phyloP scores from a whole-genome alignment of 2,888 invertebrate species.

The Caenorhabditis sp. region DNA sequence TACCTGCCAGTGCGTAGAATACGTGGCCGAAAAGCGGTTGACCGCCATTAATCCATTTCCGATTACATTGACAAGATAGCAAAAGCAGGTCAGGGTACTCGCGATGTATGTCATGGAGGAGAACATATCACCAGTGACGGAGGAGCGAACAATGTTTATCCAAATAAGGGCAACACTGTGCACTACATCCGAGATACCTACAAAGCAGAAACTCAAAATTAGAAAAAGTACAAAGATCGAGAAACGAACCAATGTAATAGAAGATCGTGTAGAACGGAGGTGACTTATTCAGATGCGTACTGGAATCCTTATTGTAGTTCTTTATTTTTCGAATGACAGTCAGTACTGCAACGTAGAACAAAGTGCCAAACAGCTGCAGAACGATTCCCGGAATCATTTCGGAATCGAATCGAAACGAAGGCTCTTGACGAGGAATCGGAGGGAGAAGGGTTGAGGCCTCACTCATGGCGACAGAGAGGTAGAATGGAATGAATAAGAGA shows the following conservation, averaged over 20 bases:
- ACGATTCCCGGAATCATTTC: too few relatives aligned
- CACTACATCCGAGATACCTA: conserved; percentile 2
- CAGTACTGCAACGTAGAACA: not conserved
- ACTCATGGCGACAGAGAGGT: too few relatives aligned
- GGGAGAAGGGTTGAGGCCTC: too few relatives aligned
- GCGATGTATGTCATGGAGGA: not conserved
- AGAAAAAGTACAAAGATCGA: not conserved
- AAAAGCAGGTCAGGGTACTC: conserved; percentile 19
- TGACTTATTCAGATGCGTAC: too few relatives aligned
- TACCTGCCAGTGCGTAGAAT: not conserved
- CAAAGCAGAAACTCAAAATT: not conserved
- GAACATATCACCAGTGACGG: not conserved
- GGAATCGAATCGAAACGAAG: too few relatives aligned
- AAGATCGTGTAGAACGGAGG: conserved; percentile 12
- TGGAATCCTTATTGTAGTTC: not conserved
- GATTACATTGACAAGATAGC: conserved; percentile 12
- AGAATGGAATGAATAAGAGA: too few relatives aligned
- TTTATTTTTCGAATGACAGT: not conserved
- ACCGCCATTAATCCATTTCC: conserved; percentile 32
- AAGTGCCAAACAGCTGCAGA: too few relatives aligned
- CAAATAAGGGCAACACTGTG: conserved; percentile 18
- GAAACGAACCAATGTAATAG: conserved; percentile 8
- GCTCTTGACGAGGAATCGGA: too few relatives aligned
- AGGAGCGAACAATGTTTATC: not conserved
- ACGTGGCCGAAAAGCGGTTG: conserved; percentile 21